Evolutionary conservation across 2,888 invertebrate species (phyloP).

Genomic region (Phaedon cochleariae): DNA sequence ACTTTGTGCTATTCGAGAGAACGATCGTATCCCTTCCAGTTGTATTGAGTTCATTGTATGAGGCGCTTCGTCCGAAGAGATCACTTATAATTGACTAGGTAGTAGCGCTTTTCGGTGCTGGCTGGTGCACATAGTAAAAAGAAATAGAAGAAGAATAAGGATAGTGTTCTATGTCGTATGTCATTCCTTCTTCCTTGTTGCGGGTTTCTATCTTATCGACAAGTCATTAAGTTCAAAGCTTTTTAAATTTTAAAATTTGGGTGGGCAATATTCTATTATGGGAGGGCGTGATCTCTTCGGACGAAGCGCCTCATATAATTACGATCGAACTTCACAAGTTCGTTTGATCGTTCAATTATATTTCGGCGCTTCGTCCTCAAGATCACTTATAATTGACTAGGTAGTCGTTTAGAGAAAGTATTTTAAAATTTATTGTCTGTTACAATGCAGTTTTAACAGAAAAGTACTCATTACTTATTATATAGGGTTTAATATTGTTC

Average conservation of each 20-base stretch:
- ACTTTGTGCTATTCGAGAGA: too few relatives aligned
- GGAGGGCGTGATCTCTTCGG: background rate
- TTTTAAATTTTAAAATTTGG: background rate
- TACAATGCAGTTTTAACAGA: background rate
- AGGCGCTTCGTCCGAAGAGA: too few relatives aligned
- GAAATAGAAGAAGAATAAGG: too few relatives aligned
- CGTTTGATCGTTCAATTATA: constrained; percentile 4
- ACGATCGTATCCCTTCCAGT: too few relatives aligned
- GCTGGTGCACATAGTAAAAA: too few relatives aligned
- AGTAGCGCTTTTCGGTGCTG: too few relatives aligned
- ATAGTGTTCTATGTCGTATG: too few relatives aligned
- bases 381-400: background rate
- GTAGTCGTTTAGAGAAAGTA: background rate
- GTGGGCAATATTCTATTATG: background rate
- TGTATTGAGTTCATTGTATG: too few relatives aligned
- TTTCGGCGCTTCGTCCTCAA: background rate
- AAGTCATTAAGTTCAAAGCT: background rate
- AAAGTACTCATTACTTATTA: background rate
- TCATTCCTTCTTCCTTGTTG: too few relatives aligned
- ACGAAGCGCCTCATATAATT: background rate
- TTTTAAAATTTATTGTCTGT: background rate
- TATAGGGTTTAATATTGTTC: background rate
- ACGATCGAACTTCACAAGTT: background rate
- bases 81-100: too few relatives aligned
- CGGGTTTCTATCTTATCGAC: background rate